Evolutionary conservation across 2,888 invertebrate genomes (phyloP).

Genomic region (Lysandra coridon): DNA sequence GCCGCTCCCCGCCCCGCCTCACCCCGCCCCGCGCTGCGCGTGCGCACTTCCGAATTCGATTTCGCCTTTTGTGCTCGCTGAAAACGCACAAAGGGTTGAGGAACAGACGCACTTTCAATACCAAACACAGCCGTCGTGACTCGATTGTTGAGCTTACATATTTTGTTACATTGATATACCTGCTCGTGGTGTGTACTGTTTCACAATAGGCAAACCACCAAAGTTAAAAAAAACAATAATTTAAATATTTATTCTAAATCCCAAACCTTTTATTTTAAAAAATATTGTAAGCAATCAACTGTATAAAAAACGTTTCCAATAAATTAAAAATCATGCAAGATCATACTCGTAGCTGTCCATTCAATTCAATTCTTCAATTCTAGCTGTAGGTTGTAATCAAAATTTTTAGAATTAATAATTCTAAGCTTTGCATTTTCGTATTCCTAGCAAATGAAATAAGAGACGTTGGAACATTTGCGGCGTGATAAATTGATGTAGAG

Average conservation of each 20-base stretch:
- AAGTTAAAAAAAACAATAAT: background rate
- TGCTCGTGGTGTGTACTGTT: background rate
- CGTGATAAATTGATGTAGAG: conserved; percentile 32
- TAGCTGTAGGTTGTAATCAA: background rate
- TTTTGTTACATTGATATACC: conserved; percentile 25
- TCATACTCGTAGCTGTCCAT: too few relatives aligned
- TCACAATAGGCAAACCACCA: background rate
- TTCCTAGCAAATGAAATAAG: background rate
- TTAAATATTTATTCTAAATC: background rate
- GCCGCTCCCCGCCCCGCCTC: conserved; percentile 34
- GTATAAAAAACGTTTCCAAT: too few relatives aligned
- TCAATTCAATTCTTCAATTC: too few relatives aligned
- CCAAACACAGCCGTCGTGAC: conserved; percentile 36
- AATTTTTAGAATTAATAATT: background rate
- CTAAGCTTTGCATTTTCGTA: background rate
- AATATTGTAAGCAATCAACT: too few relatives aligned
- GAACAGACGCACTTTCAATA: conserved; percentile 37
- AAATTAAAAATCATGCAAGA: too few relatives aligned
- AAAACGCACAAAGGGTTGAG: conserved; percentile 37
- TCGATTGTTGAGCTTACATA: conserved; percentile 25
- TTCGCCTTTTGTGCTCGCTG: conserved; percentile 36
- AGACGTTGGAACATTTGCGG: conserved; percentile 18
- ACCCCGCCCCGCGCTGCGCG: conserved; percentile 33
- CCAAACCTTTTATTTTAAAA: background rate
- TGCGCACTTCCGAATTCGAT: conserved; percentile 42